Percentiles rank a stretch among this genome's conserved stretches.
Evolutionary conservation across 2,113 vertebrate species (phyloP).

Genomic region (Ammospiza caudacuta): DNA sequence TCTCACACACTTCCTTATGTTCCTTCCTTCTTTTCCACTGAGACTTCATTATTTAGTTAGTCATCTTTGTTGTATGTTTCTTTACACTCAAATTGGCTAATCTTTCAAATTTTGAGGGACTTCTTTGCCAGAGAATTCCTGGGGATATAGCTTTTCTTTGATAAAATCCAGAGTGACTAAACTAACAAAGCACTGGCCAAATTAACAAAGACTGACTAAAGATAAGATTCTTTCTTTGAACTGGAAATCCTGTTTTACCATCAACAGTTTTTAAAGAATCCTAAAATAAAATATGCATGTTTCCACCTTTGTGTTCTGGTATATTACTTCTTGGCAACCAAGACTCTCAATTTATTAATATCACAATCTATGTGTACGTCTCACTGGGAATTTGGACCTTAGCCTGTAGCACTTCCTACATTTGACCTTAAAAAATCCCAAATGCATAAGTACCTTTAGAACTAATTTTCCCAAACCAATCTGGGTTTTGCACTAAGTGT

Average conservation of each 20-base stretch:
- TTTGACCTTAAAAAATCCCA: not conserved
- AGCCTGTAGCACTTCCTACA: not conserved
- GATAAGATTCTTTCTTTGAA: not conserved
- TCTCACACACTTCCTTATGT: not conserved
- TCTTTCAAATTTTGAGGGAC: not conserved
- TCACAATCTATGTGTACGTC: not conserved
- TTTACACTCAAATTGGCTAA: not conserved
- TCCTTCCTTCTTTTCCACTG: not conserved
- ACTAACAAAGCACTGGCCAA: not conserved
- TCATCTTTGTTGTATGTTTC: not conserved
- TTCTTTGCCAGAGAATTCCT: not conserved
- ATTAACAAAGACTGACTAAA: not conserved
- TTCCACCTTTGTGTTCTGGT: not conserved
- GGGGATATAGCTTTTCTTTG: not conserved
- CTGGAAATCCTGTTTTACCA: not conserved
- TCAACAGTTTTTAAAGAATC: not conserved
- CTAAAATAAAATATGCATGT: not conserved
- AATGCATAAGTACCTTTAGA: not conserved
- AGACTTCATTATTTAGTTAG: not conserved
- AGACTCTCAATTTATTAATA: not conserved
- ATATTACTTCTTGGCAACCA: not conserved
- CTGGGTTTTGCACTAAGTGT: not conserved
- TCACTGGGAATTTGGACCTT: not conserved
- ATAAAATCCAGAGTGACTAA: not conserved
- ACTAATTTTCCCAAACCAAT: not conserved